Evolutionary conservation across 53 echinoderm and acorn worm genomes (phyloP), one percentile per base, ranked within the genome.

Genomic region (Henricia sp.): DNA sequence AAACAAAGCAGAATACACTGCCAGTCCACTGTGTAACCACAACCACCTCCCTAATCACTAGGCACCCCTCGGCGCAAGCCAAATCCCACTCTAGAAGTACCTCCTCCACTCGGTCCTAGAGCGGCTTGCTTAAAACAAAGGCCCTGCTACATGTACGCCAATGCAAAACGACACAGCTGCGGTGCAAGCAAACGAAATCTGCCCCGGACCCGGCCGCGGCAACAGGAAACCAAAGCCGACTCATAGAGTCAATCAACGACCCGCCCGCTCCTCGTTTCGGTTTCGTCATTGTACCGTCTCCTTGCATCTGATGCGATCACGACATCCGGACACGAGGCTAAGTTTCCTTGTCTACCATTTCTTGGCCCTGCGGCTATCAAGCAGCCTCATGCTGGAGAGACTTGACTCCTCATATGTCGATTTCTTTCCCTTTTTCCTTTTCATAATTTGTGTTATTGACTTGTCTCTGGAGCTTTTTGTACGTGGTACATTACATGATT

Each of bases 221-320:
- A 48, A 14, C 26, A 27, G 70, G 29, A 58, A 76, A 23, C 76
- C 29, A 39, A 57, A 59, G 41, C 57, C 39, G 40, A 12, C 42
- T 23, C 25, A 58, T 12, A 14, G 59, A 58, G 58, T 57, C 57
- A 59, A 58, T 58, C 57, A 76, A 76, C 76, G 42, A 16, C n/a
- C n/a, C 19, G 19, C 67, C 58, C n/a, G 58, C 40, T 76, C 58
- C 52, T 51, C 21, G 33, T 68, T 58, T 39, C 26, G 41, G 39
- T 26, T 37, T 59, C 46, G 40, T 58, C 39, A 39, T 40, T 43
- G 19, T n/a, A n/a, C n/a, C n/a, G 65, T n/a, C 76, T 25, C 58
- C 52, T n/a, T 76, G 57, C 59, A 76, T 76, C 40, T 46, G 38
- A 76, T 76, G 76, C 59, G 76, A 76, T 76, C 76, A 76, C 27